phyloP scores from a whole-genome alignment of 1,140 invertebrate species.

The Zaprionus africanus region DNA sequence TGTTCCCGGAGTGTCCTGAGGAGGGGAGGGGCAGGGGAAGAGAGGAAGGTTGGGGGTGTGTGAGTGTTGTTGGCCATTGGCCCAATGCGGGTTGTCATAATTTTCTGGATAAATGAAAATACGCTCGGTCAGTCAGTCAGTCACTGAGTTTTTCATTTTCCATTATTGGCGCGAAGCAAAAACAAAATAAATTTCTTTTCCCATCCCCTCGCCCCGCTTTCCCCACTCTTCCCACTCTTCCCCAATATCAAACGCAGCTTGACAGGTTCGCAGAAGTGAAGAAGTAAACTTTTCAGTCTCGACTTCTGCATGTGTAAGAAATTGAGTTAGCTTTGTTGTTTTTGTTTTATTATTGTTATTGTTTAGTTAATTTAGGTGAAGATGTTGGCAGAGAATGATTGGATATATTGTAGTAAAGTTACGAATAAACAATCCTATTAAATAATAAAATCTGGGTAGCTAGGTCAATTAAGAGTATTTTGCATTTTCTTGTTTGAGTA shows the following conservation, averaged over 20 bases:
- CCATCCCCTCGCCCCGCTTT: background rate
- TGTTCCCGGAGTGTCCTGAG: background rate
- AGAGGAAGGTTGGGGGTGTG: background rate
- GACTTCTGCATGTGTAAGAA: background rate
- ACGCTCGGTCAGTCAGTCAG: constrained; percentile 24
- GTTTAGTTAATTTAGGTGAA: background rate
- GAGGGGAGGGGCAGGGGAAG: too few relatives aligned
- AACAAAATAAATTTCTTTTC: constrained; percentile 65
- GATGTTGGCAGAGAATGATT: background rate
- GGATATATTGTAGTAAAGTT: background rate
- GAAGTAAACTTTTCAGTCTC: background rate
- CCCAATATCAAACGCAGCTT: constrained; percentile 51
- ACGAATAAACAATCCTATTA: background rate
- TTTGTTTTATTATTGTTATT: background rate
- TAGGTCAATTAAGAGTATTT: background rate
- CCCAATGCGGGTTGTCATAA: constrained; percentile 19
- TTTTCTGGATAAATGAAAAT: constrained; percentile 50
- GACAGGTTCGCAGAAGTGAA: constrained; percentile 19
- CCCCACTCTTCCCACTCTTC: constrained; percentile 20
- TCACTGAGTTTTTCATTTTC: constrained; percentile 43
- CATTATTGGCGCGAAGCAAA: constrained; percentile 52
- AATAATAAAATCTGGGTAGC: background rate
- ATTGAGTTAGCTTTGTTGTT: background rate
- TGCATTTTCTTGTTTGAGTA: too few relatives aligned
- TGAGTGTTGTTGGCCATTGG: constrained; percentile 2